Evolutionary conservation across 2,797 vertebrate species (phyloP), one percentile per base, ranked within the genome.

Genomic region (Myotis pilosus): DNA sequence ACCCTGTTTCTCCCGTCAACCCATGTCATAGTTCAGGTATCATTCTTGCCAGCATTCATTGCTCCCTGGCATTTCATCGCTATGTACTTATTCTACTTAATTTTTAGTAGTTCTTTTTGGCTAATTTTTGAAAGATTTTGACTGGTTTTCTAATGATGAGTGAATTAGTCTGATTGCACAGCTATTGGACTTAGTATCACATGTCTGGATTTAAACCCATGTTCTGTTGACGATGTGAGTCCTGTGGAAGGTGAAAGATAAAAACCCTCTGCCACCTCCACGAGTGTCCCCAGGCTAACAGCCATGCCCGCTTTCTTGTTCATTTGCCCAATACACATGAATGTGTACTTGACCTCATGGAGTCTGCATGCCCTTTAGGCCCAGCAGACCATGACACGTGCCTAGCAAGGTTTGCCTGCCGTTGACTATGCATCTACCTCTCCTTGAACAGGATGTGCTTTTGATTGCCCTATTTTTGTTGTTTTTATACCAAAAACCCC

Each of bases 401-500:
- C 95, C 91, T 94, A 87, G 9, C 22, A 33, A 69, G 11, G 28
- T 49, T n/a, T 19, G 1, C 79, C 68, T 9, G 0, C 53, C 66
- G 41, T 9, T 76, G 79, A 38, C 88, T n/a, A 10, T 28, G 57
- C 38, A 13, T 19, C 6, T 12, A 1, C 12, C 41, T 69, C 10
- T 60, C 76, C 62, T 92, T 74, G 47, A 74, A 74, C 17, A 44
- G 25, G 36, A 41, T 53, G 9, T 75, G 89, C 72, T 75, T 95
- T 44, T 23, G 92, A 96, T 84, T 94, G 94, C 89, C 92, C 96
- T 96, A 60, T 96, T 89, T 64, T 87, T 93, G 41, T 78, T 84
- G 10, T 89, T 55, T 36, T 49, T 91, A 78, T 41, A 86, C 49
- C 25, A 72, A 36, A 97, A 16, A n/a, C 13, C 12, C 9, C 17